Evolutionary conservation across 2,888 invertebrate species (phyloP), one percentile per base, ranked within the genome.

Genomic region (Euplagia quadripunctaria): DNA sequence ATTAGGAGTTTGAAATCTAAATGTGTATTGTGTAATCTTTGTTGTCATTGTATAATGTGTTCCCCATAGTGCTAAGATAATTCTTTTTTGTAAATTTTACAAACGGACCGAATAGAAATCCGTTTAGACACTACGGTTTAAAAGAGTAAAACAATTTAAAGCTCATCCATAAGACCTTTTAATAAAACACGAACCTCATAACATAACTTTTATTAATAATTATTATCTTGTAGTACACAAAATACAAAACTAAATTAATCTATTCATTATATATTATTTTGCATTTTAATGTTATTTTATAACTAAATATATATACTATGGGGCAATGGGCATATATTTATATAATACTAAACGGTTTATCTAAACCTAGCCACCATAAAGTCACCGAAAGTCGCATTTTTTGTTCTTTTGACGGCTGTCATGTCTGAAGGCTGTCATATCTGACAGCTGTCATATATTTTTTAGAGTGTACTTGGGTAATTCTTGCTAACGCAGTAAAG

Each of bases 221-320:
- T 20, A 77, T 79, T 79, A 83, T 74, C 69, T 84, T 83, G 84
- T 73, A 76, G 88, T 93, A 93, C 87, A 91, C 90, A 93, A 94
- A 93, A 87, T 94, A 94, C 90, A 94, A 94, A 94, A 94, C 88
- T 92, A 93, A 92, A 92, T 85, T 88, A 86, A 83, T 81, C 79
- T 86, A 84, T 82, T 83, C 79, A 64, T 78, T 84, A 79, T 77
- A 85, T 31, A 31, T 31, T 31, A 31, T 74, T 85, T 76, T 76
- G 83, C 73, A 76, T 85, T 81, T 75, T 69, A 63, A 68, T 20
- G 69, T 73, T 74, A 80, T 70, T 81, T 75, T 71, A 65, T 72
- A 66, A 81, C 82, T 72, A 79, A 75, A 72, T 66, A 74, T 67
- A 67, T 61, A 64, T 76, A 66, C 42, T 73, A 65, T 72, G 75